phyloP scores from a whole-genome alignment of 2,888 invertebrate genomes.

The Caenorhabditis sp. region DNA sequence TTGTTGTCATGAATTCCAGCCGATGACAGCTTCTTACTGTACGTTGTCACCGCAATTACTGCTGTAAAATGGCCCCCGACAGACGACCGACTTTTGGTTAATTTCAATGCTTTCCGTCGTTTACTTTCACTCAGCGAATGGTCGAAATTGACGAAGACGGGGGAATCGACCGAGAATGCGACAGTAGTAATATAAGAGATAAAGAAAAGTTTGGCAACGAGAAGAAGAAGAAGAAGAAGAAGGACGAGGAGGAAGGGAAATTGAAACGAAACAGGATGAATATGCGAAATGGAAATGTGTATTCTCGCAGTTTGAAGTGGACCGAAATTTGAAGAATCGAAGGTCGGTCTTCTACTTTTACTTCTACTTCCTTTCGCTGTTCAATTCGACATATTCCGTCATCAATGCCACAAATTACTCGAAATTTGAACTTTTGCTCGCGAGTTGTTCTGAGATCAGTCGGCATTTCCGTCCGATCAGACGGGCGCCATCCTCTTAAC shows the following conservation, averaged over 20 bases:
- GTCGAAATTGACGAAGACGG: conserved; percentile 3
- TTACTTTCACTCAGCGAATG: background rate
- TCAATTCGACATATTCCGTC: no score
- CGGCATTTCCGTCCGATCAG: conserved; percentile 1
- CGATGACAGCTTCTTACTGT: background rate
- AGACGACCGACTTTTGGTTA: conserved; percentile 16
- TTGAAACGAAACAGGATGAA: background rate
- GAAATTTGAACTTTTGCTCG: no score
- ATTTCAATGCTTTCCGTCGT: conserved; percentile 22
- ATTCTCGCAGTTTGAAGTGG: no score
- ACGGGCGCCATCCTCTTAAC: background rate
- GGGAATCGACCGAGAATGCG: background rate
- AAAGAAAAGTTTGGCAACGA: background rate
- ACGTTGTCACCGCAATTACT: conserved; percentile 9
- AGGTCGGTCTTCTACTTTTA: no score
- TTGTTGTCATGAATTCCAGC: no score
- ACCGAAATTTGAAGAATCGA: background rate
- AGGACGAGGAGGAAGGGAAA: background rate
- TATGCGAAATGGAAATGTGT: conserved; percentile 1
- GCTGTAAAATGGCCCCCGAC: conserved; percentile 8
- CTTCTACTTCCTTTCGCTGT: no score
- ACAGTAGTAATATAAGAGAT: background rate
- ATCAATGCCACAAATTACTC: no score
- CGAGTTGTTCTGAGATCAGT: background rate
- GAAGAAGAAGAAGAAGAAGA: background rate